These are phyloP conservation scores for Rhagoletis zephyria DNA, from an alignment of 1,140 invertebrate species.

Conservation along the genomic window DNA sequence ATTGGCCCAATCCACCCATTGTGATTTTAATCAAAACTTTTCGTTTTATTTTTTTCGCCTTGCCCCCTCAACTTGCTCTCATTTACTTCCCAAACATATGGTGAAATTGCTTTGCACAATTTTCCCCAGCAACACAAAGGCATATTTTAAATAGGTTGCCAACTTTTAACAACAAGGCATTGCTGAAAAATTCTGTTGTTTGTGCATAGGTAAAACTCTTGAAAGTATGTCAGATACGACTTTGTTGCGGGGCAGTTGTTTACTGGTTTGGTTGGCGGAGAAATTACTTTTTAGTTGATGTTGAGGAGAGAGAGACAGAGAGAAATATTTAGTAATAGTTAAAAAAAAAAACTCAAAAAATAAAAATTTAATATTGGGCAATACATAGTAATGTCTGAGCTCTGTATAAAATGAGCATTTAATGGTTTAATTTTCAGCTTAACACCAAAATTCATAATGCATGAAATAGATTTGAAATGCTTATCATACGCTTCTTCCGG, in stretches of 20 bases:
- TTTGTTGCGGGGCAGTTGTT: not conserved
- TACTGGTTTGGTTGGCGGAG: not conserved
- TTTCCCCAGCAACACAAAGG: conserved; percentile 19
- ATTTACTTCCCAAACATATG: conserved; percentile 22
- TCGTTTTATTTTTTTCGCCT: no score
- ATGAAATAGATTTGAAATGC: no score
- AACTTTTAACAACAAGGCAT: not conserved
- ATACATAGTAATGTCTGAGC: no score
- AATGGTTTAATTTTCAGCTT: no score
- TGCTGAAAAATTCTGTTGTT: not conserved
- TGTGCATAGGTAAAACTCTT: not conserved
- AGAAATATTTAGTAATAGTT: no score
- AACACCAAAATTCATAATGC: no score
- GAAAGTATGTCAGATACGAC: not conserved
- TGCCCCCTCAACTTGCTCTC: no score
- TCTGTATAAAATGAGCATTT: no score
- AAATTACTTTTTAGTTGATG: not conserved
- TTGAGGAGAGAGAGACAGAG: not conserved
- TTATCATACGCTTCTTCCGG: no score
- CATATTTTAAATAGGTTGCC: conserved; percentile 31
- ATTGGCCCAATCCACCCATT: conserved; percentile 12
- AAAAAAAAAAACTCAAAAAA: no score
- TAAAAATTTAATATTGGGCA: no score
- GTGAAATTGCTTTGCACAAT: conserved; percentile 1
- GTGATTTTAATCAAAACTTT: conserved; percentile 37